phyloP scores from a whole-genome alignment of 2,797 vertebrate species.

The Paedocypris micromegethes region DNA sequence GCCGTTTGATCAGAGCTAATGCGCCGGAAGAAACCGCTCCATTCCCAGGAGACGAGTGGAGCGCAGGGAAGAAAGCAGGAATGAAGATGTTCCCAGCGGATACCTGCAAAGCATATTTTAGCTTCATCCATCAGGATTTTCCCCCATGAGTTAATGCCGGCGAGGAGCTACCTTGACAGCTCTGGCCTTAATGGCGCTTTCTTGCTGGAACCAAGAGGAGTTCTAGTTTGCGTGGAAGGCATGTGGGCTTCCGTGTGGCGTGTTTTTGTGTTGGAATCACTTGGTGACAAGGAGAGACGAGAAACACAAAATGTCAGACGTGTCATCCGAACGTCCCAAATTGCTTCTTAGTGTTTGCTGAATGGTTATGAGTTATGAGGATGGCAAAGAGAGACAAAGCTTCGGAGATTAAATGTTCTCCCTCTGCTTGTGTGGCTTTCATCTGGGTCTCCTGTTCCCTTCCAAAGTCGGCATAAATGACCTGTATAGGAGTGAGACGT shows the following conservation, averaged over 20 bases:
- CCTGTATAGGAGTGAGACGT: too few relatives aligned
- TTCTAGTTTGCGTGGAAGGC: conserved; percentile 22
- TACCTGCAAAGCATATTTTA: conserved; percentile 58
- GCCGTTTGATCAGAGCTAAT: conserved; percentile 52
- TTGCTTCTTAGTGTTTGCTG: too few relatives aligned
- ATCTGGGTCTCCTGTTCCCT: too few relatives aligned
- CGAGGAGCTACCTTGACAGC: conserved; percentile 31
- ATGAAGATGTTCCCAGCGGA: conserved; percentile 55
- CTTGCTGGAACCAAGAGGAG: conserved; percentile 28
- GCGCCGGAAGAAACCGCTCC: conserved; percentile 49
- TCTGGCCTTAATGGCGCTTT: conserved; percentile 33
- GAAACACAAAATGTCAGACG: too few relatives aligned
- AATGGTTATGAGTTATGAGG: too few relatives aligned
- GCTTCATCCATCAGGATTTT: conserved; percentile 64
- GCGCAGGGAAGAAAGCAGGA: conserved; percentile 44
- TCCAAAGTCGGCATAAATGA: too few relatives aligned
- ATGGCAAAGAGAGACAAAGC: too few relatives aligned
- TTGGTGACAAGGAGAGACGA: conserved; percentile 2
- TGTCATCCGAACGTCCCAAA: too few relatives aligned
- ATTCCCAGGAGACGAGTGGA: conserved; percentile 45
- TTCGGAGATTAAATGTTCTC: too few relatives aligned
- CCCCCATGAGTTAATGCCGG: conserved; percentile 36
- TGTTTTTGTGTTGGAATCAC: not conserved
- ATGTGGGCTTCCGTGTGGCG: conserved; percentile 9
- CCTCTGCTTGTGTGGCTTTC: too few relatives aligned